Evolutionary conservation across 1,140 invertebrate genomes (phyloP).

Genomic region (Archivesica marissinica): DNA sequence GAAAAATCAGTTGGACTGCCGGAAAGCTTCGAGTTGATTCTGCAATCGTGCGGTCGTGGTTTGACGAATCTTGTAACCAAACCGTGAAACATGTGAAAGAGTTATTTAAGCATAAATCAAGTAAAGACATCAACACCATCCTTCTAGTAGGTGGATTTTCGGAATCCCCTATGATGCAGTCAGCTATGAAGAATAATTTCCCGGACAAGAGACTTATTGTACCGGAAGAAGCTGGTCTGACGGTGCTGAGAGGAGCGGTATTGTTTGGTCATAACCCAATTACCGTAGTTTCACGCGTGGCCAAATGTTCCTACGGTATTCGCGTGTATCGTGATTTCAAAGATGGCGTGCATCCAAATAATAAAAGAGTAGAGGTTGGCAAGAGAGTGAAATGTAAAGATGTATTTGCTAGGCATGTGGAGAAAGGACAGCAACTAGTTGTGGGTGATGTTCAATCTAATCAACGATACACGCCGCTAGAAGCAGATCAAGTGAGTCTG

Average conservation of each 20-base stretch:
- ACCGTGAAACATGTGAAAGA: conserved; percentile 37
- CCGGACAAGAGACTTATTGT: conserved; percentile 20
- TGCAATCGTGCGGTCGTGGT: conserved; percentile 22
- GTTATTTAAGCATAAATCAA: conserved; percentile 13
- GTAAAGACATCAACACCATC: not conserved
- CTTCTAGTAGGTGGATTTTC: conserved; percentile 63
- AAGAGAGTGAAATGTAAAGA: conserved; percentile 28
- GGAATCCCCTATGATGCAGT: conserved; percentile 53
- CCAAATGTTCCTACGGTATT: conserved; percentile 53
- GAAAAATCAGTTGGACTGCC: not conserved
- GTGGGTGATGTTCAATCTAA: conserved; percentile 2
- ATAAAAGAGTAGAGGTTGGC: conserved; percentile 34
- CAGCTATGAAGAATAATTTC: conserved; percentile 34
- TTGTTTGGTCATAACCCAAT: conserved; percentile 57
- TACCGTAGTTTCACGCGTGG: conserved; percentile 42
- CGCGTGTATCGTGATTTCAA: conserved; percentile 39
- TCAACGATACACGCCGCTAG: conserved; percentile 19
- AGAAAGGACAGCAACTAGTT: conserved; percentile 33
- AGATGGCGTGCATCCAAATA: not conserved
- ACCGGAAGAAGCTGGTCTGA: conserved; percentile 39
- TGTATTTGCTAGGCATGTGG: conserved; percentile 31
- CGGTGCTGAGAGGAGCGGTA: conserved; percentile 51
- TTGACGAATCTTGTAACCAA: conserved; percentile 21
- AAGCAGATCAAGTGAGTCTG: conserved; percentile 30
- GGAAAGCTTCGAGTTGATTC: conserved; percentile 34